phyloP scores from a whole-genome alignment of 2,797 vertebrate species.

The Clarias fuscus region DNA sequence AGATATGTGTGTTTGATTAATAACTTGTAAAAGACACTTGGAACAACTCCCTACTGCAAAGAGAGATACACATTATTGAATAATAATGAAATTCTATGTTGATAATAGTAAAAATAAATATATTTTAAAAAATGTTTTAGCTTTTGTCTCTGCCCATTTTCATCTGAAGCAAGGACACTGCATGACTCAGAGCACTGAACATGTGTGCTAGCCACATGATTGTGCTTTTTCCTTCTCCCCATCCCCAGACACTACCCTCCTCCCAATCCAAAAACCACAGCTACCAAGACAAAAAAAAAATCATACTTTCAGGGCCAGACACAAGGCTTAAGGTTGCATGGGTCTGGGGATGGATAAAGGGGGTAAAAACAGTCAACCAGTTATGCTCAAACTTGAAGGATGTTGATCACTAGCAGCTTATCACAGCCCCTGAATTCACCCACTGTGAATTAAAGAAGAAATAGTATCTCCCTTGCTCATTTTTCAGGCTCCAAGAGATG shows the following conservation, averaged over 20 bases:
- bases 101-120: not conserved
- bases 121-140: not conserved
- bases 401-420: conserved; percentile 81
- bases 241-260: conserved; percentile 43
- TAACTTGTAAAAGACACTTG: not conserved
- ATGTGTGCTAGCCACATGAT: conserved; percentile 52
- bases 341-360: conserved; percentile 57
- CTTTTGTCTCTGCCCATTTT: not conserved
- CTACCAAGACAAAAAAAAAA: conserved; percentile 35
- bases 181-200: conserved; percentile 68
- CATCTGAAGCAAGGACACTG: conserved; percentile 55
- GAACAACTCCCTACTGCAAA: not conserved
- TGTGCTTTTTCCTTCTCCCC: conserved; percentile 56
- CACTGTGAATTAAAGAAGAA: conserved; percentile 81
- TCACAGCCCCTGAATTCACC: conserved; percentile 74
- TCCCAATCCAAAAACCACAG: conserved; percentile 46
- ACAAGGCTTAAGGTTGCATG: conserved; percentile 55
- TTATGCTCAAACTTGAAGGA: conserved; percentile 69
- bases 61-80: not conserved
- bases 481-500: conserved; percentile 76
- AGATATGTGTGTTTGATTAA: not conserved
- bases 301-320: conserved; percentile 43
- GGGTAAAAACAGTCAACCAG: conserved; percentile 53
- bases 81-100: not conserved
- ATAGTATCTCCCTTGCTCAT: conserved; percentile 76